Conservation (phyloP, 2,113 vertebrate genomes). For the Microcebus lehilahytsara region DNA sequence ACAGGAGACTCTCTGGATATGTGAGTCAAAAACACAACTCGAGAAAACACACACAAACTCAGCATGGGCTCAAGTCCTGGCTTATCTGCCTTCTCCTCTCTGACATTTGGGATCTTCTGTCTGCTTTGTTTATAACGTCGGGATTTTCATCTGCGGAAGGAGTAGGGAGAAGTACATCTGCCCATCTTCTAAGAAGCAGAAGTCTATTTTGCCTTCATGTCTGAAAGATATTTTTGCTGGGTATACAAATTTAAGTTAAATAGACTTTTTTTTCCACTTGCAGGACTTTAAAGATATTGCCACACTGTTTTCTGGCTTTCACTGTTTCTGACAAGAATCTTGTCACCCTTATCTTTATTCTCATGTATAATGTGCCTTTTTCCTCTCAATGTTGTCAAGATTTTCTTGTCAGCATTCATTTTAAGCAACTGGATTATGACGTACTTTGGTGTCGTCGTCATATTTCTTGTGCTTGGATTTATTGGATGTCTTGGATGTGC, state of each 20-base stretch:
- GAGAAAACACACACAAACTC: neutral
- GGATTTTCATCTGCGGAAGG: neutral
- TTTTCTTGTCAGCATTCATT: neutral
- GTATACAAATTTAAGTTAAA: neutral
- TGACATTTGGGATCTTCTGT: neutral
- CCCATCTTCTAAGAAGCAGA: neutral
- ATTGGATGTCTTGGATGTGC: neutral
- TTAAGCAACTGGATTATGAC: neutral
- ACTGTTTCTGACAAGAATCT: neutral
- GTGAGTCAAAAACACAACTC: neutral
- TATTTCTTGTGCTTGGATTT: neutral
- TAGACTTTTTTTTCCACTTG: neutral
- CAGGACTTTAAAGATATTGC: neutral
- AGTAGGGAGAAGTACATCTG: neutral
- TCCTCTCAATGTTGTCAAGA: neutral
- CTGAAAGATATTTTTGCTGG: neutral
- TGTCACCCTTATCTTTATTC: neutral
- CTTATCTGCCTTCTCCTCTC: neutral
- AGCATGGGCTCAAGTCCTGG: neutral
- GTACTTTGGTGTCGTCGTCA: neutral
- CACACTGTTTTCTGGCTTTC: neutral
- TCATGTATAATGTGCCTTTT: neutral
- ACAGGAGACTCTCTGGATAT: neutral
- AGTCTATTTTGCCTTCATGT: neutral
- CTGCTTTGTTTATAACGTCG: neutral